Percentiles rank a stretch among this genome's conserved stretches.
These are phyloP conservation scores for Orcinus orca DNA, from an alignment of 2,113 vertebrate genomes.

Conservation along the genomic window DNA sequence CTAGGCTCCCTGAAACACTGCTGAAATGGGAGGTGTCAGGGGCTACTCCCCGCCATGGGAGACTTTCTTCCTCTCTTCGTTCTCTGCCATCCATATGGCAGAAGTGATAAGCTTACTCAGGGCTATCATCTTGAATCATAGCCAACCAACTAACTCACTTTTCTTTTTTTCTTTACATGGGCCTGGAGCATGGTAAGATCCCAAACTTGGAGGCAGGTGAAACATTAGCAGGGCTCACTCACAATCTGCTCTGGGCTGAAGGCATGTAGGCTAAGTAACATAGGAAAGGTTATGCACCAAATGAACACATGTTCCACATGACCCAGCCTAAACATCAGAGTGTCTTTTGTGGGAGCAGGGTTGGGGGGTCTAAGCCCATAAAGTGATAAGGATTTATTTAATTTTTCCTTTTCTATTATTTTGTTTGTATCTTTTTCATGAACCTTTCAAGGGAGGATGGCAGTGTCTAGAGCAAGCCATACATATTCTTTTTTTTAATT, in stretches of 20 bases:
- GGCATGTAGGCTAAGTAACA: background rate
- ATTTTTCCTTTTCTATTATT: background rate
- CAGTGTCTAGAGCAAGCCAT: background rate
- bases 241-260: background rate
- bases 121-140: background rate
- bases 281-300: background rate
- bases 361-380: background rate
- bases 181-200: background rate
- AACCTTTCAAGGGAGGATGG: background rate
- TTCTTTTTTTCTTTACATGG: background rate
- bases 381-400: background rate
- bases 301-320: background rate
- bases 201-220: background rate
- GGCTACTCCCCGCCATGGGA: background rate
- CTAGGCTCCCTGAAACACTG: background rate
- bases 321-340: background rate
- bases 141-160: background rate
- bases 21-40: background rate
- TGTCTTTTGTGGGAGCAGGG: background rate
- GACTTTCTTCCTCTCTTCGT: background rate
- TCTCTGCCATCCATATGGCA: background rate
- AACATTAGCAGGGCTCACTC: background rate
- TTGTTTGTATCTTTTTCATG: background rate
- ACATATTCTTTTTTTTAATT: background rate
- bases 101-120: slow-evolving; percentile 1